These are phyloP conservation scores for Cotesia vestalis DNA, from an alignment of 1,140 invertebrate genomes.

Conservation along the genomic window DNA sequence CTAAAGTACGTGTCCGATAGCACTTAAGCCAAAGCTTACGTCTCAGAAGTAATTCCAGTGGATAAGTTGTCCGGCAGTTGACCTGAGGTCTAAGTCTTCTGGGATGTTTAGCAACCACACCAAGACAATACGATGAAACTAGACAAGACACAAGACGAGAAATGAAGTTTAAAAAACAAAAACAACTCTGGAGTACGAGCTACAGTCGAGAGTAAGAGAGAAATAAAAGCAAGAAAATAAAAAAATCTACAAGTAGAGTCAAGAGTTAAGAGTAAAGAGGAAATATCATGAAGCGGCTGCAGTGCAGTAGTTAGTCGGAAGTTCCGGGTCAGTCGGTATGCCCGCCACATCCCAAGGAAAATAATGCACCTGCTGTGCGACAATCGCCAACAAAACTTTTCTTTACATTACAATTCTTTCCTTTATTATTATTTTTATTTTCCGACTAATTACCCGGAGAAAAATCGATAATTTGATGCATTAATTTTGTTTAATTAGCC, in stretches of 20 bases:
- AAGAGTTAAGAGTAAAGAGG: neutral
- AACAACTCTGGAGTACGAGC: no score
- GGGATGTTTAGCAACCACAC: neutral
- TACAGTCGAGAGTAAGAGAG: no score
- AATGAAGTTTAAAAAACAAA: neutral
- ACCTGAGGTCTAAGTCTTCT: neutral
- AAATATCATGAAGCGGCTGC: slow-evolving; percentile 16
- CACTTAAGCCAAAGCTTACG: neutral
- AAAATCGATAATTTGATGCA: no score
- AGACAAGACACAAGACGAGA: neutral
- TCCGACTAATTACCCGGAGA: neutral
- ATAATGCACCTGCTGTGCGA: slow-evolving; percentile 37
- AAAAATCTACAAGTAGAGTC: no score
- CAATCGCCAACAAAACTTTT: slow-evolving; percentile 32
- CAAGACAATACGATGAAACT: neutral
- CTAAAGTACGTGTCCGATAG: neutral
- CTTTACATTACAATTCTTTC: neutral
- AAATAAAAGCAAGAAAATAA: no score
- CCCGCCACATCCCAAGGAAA: slow-evolving; percentile 19
- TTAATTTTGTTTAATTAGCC: no score
- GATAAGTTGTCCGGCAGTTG: neutral
- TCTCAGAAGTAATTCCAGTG: slow-evolving; percentile 8
- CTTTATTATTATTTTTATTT: slow-evolving; percentile 9
- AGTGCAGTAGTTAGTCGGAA: slow-evolving; percentile 33
- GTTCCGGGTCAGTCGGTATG: slow-evolving; percentile 35